Conservation (phyloP, 2,797 vertebrate species). For the Holocentrus rufus region DNA sequence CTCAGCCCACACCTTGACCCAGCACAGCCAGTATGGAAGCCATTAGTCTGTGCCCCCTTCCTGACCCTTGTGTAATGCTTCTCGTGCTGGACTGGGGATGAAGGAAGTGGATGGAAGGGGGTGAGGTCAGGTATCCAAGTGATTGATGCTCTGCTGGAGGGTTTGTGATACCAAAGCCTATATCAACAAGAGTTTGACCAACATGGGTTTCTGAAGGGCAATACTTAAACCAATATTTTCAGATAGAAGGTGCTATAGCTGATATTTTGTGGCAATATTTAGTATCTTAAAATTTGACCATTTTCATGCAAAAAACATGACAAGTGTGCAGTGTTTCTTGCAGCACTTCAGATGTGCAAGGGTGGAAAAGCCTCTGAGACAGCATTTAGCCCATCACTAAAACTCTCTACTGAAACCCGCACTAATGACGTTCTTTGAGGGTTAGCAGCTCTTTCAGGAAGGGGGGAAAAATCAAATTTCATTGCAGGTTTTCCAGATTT, state of each 20-base stretch:
- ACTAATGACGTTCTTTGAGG: too few relatives aligned
- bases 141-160: constrained; percentile 40
- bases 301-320: too few relatives aligned
- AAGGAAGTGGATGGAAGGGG: background rate
- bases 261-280: background rate
- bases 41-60: constrained; percentile 27
- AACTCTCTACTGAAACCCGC: too few relatives aligned
- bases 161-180: constrained; percentile 16
- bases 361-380: too few relatives aligned
- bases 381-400: too few relatives aligned
- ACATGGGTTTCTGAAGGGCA: background rate
- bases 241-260: background rate
- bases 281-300: background rate
- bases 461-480: too few relatives aligned
- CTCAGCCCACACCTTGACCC: constrained; percentile 16
- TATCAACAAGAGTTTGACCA: background rate
- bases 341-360: too few relatives aligned
- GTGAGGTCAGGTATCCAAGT: constrained; percentile 30
- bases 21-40: constrained; percentile 18
- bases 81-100: constrained; percentile 1
- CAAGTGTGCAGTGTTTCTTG: too few relatives aligned
- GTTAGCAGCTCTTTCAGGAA: too few relatives aligned
- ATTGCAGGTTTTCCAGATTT: too few relatives aligned
- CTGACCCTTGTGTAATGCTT: constrained; percentile 5
- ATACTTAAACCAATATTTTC: background rate